A percentile compares a stretch with the other conserved stretches of the same genome.
These are phyloP conservation scores for Palythoa grandiflora DNA, from an alignment of 92 coral and sea anemone genomes.

Conservation along the genomic window DNA sequence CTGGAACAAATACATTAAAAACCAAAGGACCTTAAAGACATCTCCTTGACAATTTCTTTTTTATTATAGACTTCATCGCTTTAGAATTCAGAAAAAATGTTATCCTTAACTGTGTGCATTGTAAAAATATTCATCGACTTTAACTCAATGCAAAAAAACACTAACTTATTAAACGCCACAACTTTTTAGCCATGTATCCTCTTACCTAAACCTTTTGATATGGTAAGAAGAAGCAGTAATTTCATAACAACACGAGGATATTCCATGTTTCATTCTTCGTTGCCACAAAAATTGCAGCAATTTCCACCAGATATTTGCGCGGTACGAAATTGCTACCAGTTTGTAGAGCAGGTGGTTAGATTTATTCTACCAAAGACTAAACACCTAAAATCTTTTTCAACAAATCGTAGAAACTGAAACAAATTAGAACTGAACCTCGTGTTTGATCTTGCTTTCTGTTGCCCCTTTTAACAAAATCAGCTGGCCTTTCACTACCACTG, in stretches of 20 bases:
- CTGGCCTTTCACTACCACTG: no score
- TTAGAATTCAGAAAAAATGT: background rate
- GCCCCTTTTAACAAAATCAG: no score
- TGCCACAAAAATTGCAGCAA: background rate
- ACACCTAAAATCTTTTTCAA: background rate
- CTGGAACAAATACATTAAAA: no score
- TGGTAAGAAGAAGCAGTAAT: background rate
- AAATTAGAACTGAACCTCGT: background rate
- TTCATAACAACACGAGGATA: background rate
- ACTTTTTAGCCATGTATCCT: background rate
- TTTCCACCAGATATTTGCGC: background rate
- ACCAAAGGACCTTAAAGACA: no score
- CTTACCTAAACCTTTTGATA: constrained; percentile 27
- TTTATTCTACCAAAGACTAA: background rate
- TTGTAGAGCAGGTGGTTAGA: constrained; percentile 22
- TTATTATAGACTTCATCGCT: background rate
- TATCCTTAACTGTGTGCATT: no score
- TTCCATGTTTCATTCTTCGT: constrained; percentile 4
- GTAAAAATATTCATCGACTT: no score
- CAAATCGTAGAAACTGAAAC: background rate
- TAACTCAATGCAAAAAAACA: no score
- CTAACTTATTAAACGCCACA: background rate
- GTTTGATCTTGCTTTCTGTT: background rate
- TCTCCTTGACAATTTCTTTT: no score
- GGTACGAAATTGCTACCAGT: constrained; percentile 19